phyloP scores from a whole-genome alignment of 2,113 vertebrate species.

The Cairina moschata region DNA sequence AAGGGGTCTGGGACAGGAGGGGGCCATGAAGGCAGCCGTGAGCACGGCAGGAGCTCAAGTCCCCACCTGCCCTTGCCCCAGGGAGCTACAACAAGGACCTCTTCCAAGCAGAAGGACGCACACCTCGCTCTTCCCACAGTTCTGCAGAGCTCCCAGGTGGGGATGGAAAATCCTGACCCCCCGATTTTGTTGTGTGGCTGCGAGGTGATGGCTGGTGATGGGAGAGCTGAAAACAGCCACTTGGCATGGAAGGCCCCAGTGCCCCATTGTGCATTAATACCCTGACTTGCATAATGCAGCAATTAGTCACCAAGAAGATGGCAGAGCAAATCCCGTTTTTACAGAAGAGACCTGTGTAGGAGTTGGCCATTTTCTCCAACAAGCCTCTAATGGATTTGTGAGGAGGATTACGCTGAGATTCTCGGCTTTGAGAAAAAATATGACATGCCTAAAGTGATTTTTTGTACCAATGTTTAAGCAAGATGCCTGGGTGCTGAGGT shows the following conservation, averaged over 20 bases:
- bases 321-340: not conserved
- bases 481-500: not conserved
- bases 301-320: not conserved
- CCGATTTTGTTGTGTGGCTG: not conserved
- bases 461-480: not conserved
- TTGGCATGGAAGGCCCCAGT: not conserved
- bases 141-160: not conserved
- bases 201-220: rapidly evolving
- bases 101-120: not conserved
- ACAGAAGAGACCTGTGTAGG: not conserved
- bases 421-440: not conserved
- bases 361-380: not conserved
- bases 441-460: not conserved
- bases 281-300: not conserved
- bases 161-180: not conserved
- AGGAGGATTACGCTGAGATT: not conserved
- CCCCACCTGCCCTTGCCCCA: not conserved
- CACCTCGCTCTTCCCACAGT: not conserved
- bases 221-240: not conserved
- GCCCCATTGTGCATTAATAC: not conserved
- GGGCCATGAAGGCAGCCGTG: rapidly evolving
- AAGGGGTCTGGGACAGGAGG: no score
- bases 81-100: not conserved
- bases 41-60: rapidly evolving
- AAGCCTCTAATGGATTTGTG: not conserved